Evolutionary conservation across 2,113 vertebrate genomes (phyloP).

Genomic region (Alouatta palliata): DNA sequence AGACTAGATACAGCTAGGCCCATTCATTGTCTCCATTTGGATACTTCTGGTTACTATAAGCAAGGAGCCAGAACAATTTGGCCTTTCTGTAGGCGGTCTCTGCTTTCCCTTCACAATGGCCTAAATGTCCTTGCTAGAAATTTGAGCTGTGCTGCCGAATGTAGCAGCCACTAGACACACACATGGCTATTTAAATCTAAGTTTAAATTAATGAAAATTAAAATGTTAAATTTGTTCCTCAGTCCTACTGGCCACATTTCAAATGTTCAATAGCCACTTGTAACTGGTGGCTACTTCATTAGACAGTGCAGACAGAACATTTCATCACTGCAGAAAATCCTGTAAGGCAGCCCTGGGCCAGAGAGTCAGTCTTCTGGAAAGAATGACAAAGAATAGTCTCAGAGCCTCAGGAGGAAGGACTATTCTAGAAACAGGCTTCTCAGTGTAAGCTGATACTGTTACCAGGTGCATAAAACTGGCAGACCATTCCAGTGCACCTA

Average conservation of each 20-base stretch:
- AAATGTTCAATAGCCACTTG: neutral
- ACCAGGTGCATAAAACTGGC: neutral
- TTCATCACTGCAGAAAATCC: neutral
- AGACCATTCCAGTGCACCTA: neutral
- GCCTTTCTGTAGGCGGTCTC: neutral
- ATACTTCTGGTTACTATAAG: neutral
- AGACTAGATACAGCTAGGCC: neutral
- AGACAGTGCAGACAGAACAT: neutral
- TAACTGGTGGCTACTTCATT: neutral
- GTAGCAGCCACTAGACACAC: neutral
- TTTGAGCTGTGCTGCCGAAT: neutral
- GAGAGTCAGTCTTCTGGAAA: neutral
- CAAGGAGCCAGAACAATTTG: neutral
- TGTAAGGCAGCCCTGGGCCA: neutral
- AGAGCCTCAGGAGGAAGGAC: neutral
- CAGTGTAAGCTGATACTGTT: neutral
- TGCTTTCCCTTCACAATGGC: neutral
- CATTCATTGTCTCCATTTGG: neutral
- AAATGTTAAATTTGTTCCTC: neutral
- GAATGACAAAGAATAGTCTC: neutral
- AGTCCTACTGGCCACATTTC: neutral
- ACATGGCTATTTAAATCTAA: constrained; percentile 10
- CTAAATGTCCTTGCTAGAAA: constrained; percentile 12
- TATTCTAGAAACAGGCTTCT: neutral
- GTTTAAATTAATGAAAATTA: neutral